A percentile compares a stretch with the other conserved stretches of the same genome.
phyloP scores from a whole-genome alignment of 2,888 invertebrate genomes.

The Ectemnius continuus region DNA sequence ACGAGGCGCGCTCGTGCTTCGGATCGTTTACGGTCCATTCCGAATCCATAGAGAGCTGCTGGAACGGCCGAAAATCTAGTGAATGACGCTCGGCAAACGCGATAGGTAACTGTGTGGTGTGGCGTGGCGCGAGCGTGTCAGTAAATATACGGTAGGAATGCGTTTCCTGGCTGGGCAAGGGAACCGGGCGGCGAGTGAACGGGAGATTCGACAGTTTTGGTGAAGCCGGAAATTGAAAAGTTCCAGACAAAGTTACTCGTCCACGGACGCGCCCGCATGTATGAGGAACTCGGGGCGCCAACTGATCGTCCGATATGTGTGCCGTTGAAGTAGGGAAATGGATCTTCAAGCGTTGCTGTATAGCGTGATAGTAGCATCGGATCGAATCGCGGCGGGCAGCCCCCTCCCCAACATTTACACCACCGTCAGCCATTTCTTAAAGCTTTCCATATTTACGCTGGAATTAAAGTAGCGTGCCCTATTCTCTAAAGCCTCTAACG shows the following conservation, averaged over 20 bases:
- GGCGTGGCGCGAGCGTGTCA: background rate
- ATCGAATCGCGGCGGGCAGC: too few relatives aligned
- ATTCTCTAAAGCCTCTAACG: too few relatives aligned
- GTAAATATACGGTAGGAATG: background rate
- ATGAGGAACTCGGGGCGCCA: constrained; percentile 40
- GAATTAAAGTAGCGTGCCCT: too few relatives aligned
- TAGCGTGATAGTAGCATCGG: background rate
- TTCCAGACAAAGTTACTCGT: constrained; percentile 58
- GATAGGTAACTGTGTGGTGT: constrained; percentile 18
- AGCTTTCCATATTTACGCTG: too few relatives aligned
- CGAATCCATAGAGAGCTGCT: constrained; percentile 56
- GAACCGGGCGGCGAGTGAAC: constrained; percentile 13
- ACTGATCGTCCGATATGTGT: constrained; percentile 39
- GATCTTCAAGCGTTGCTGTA: background rate
- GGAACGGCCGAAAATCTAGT: constrained; percentile 23
- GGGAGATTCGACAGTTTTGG: constrained; percentile 26
- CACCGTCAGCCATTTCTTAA: too few relatives aligned
- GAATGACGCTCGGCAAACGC: constrained; percentile 7
- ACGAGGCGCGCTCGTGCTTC: constrained; percentile 56
- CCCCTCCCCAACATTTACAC: too few relatives aligned
- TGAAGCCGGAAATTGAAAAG: constrained; percentile 63
- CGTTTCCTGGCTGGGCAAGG: constrained; percentile 45
- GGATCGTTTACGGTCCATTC: constrained; percentile 51
- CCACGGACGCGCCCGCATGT: constrained; percentile 20
- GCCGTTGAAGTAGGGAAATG: constrained; percentile 13